Evolutionary conservation across 2,888 invertebrate species (phyloP).

Genomic region (Leucophenga maculata): DNA sequence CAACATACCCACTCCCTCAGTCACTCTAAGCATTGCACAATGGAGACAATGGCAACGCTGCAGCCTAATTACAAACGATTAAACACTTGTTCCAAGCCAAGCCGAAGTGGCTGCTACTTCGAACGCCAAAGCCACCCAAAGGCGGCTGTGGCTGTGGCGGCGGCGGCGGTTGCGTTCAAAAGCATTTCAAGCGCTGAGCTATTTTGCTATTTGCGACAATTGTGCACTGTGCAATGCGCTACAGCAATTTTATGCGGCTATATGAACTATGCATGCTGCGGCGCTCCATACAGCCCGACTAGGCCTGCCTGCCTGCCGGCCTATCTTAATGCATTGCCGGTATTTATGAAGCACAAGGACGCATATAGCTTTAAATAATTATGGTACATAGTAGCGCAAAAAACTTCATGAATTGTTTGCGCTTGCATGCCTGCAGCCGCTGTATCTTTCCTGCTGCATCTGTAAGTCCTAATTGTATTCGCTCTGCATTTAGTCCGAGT

Average conservation of each 20-base stretch:
- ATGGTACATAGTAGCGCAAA: neutral
- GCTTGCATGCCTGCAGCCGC: neutral
- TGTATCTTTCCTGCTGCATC: neutral
- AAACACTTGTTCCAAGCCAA: conserved; percentile 58
- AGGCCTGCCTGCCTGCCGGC: too few species aligned
- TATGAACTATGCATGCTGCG: too few species aligned
- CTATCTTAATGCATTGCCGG: conserved; percentile 28
- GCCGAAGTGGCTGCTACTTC: conserved; percentile 41
- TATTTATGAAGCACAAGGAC: conserved; percentile 64
- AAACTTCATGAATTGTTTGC: neutral
- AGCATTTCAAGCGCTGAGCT: conserved; percentile 49
- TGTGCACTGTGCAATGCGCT: conserved; percentile 11
- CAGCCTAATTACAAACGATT: conserved; percentile 62
- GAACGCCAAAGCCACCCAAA: neutral
- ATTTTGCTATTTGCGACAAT: conserved; percentile 41
- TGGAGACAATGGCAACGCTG: conserved; percentile 20
- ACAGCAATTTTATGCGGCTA: conserved; percentile 1
- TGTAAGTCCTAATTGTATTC: neutral
- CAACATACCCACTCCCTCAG: conserved; percentile 35
- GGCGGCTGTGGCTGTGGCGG: neutral
- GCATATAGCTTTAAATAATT: conserved; percentile 43
- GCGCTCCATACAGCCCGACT: too few species aligned
- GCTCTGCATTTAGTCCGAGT: neutral
- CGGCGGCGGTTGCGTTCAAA: conserved; percentile 45
- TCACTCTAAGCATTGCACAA: neutral